A percentile compares a stretch with the other conserved stretches of the same genome.
phyloP scores from a whole-genome alignment of 2,888 invertebrate species.

The Melolontha melolontha region DNA sequence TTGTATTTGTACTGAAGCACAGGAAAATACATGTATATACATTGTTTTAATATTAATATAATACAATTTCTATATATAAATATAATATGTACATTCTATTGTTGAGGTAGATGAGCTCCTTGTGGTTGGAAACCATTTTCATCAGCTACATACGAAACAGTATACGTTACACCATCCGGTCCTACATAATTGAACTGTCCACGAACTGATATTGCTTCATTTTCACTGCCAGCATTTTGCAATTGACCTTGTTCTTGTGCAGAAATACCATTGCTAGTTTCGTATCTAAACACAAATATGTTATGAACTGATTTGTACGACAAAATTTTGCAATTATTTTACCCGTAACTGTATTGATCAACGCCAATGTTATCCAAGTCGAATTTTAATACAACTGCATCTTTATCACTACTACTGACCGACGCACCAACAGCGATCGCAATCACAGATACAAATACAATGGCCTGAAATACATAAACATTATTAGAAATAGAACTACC shows the following conservation, averaged over 20 bases:
- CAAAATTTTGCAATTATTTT: conserved; percentile 44
- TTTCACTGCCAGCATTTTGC: conserved; percentile 73
- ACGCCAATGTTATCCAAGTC: conserved; percentile 72
- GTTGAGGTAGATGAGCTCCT: conserved; percentile 66
- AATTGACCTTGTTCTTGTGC: conserved; percentile 73
- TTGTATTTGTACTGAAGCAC: too few species aligned
- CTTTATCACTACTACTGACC: conserved; percentile 57
- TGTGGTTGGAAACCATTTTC: conserved; percentile 72
- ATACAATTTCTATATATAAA: not conserved
- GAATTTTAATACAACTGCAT: conserved; percentile 72
- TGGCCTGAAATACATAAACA: conserved; percentile 2
- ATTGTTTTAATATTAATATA: conserved; percentile 1
- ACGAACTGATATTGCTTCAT: conserved; percentile 72
- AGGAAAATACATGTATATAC: conserved; percentile 3
- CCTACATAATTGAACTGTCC: conserved; percentile 74
- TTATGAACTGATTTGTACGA: not conserved
- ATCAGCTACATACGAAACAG: conserved; percentile 72
- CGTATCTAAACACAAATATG: conserved; percentile 65
- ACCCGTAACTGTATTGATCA: conserved; percentile 60
- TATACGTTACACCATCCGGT: conserved; percentile 73
- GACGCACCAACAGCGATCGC: conserved; percentile 17
- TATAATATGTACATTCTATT: not conserved
- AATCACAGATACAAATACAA: conserved; percentile 19
- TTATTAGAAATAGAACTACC: not conserved
- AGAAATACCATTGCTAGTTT: conserved; percentile 75